Evolutionary conservation across 2,797 vertebrate species (phyloP).

Genomic region (Octomys mimax): DNA sequence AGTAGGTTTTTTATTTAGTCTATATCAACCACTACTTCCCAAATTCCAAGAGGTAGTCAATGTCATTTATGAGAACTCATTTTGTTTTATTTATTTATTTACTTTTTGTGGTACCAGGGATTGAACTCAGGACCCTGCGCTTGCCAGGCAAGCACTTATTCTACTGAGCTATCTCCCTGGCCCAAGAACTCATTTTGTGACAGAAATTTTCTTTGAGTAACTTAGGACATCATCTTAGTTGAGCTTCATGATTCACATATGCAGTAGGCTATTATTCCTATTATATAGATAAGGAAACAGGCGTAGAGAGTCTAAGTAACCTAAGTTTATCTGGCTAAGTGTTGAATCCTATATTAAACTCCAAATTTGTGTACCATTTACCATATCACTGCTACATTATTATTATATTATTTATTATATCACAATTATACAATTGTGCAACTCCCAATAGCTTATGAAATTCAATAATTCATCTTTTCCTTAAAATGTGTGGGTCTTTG

Average conservation of each 20-base stretch:
- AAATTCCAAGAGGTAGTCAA: neutral
- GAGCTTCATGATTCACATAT: neutral
- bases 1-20: neutral
- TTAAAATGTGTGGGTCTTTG: neutral
- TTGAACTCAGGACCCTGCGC: no score
- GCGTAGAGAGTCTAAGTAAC: neutral
- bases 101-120: no score
- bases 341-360: neutral
- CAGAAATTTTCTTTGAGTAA: neutral
- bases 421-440: neutral
- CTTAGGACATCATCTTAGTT: neutral
- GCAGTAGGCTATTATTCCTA: neutral
- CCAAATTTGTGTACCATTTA: neutral
- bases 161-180: no score
- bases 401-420: neutral
- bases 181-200: neutral
- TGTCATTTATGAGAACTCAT: neutral
- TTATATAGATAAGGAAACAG: conserved; percentile 21
- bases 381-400: neutral
- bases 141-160: no score
- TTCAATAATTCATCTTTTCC: neutral
- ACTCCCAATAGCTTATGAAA: neutral
- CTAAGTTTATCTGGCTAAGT: neutral
- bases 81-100: no score
- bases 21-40: neutral